A percentile compares a stretch with the other conserved stretches of the same genome.
Evolutionary conservation across 2,888 invertebrate species (phyloP).

Genomic region (Penaeus monodon): DNA sequence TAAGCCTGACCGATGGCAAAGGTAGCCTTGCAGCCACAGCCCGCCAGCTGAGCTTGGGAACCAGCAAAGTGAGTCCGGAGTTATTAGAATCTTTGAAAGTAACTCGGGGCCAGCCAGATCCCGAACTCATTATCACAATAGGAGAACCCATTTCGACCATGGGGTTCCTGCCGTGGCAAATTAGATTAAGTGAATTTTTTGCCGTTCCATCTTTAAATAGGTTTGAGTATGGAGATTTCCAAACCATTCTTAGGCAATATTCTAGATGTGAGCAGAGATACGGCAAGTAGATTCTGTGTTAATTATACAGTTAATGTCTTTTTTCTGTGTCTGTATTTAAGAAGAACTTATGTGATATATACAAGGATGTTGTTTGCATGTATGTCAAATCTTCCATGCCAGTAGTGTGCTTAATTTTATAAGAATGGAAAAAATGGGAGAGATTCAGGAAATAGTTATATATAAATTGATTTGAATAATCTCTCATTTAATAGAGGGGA

Average conservation of each 20-base stretch:
- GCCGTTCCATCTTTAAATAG: slow-evolving; percentile 9
- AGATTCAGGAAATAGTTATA: too few species aligned
- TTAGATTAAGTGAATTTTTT: slow-evolving; percentile 40
- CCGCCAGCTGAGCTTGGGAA: background rate
- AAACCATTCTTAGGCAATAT: slow-evolving; percentile 19
- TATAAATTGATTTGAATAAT: too few species aligned
- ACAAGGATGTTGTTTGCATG: too few species aligned
- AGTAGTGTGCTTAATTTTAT: too few species aligned
- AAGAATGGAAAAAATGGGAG: too few species aligned
- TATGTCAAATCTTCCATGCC: too few species aligned
- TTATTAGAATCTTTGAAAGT: background rate
- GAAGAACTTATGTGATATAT: too few species aligned
- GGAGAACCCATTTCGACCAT: slow-evolving; percentile 42
- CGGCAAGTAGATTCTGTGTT: slow-evolving; percentile 40
- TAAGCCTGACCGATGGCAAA: slow-evolving; percentile 35
- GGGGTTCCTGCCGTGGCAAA: slow-evolving; percentile 46
- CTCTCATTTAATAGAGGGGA: too few species aligned
- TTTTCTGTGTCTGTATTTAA: too few species aligned
- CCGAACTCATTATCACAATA: slow-evolving; percentile 37
- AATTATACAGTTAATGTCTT: too few species aligned
- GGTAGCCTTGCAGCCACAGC: slow-evolving; percentile 16
- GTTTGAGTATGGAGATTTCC: slow-evolving; percentile 25
- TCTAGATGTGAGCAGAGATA: slow-evolving; percentile 53
- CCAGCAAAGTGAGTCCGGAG: background rate
- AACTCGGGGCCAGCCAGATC: slow-evolving; percentile 42